These are phyloP conservation scores for Venusia cambrica DNA, from an alignment of 2,888 invertebrate genomes.

Conservation along the genomic window DNA sequence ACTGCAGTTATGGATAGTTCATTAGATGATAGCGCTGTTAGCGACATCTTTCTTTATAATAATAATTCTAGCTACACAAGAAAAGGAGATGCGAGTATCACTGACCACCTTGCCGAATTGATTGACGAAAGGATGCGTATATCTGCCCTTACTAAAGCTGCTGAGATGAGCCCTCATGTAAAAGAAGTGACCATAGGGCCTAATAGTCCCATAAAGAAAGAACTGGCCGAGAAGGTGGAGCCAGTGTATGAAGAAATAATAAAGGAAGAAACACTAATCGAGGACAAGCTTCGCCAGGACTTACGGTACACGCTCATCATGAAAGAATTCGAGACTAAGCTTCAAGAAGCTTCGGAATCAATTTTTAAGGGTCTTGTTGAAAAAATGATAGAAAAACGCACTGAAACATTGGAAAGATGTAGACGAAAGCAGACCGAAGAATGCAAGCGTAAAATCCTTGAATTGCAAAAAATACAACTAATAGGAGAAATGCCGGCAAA, in stretches of 20 bases:
- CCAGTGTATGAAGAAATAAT: slow-evolving; percentile 29
- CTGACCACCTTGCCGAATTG: slow-evolving; percentile 60
- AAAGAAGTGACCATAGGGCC: slow-evolving; percentile 70
- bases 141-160: slow-evolving; percentile 81
- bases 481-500: slow-evolving; percentile 69
- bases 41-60: slow-evolving; percentile 34
- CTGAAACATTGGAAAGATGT: slow-evolving; percentile 53
- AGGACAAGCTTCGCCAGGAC: slow-evolving; percentile 59
- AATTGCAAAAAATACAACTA: slow-evolving; percentile 67
- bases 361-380: slow-evolving; percentile 57
- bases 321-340: slow-evolving; percentile 54
- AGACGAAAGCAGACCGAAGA: slow-evolving; percentile 59
- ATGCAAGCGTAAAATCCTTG: slow-evolving; percentile 59
- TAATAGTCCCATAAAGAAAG: slow-evolving; percentile 43
- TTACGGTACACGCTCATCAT: slow-evolving; percentile 56
- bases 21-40: slow-evolving; percentile 32
- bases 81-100: slow-evolving; percentile 50
- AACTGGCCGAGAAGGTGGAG: slow-evolving; percentile 24
- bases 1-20: slow-evolving; percentile 40
- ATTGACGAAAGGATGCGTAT: slow-evolving; percentile 78
- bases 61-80: slow-evolving; percentile 36
- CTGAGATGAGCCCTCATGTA: slow-evolving; percentile 71
- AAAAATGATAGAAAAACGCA: slow-evolving; percentile 56
- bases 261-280: slow-evolving; percentile 46
- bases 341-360: slow-evolving; percentile 51